Base-by-base conservation (phyloP, 2,888 invertebrate species). In the Clitarchus hookeri region DNA sequence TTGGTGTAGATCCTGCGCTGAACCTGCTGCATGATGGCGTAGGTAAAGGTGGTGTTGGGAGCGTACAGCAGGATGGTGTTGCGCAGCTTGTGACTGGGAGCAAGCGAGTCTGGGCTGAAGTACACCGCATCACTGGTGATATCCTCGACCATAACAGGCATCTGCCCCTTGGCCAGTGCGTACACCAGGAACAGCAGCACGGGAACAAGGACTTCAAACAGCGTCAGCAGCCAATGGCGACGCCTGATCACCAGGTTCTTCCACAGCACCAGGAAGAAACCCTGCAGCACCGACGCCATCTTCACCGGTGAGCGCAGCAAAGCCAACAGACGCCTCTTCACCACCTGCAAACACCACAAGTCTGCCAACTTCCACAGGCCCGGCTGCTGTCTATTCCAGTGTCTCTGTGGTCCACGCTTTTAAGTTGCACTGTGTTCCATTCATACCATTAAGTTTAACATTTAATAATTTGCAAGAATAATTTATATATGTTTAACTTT, bases 171-270 rank as follows among this genome's bases (percentile, higher is more conserved):
- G 78, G 65, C 27, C 16, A 27, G 25, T 6, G 85, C 87, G 27
- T 84, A 27, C 19, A 85, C 23, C 26, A 84, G 26, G 84, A 87
- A 87, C 44, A 87, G 84, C 48, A 86, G 27, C 25, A 85, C 26
- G 48, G 87, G 87, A 19, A 87, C 80, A 27, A 84, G 26, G 25
- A 87, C 53, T 78, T 87, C 87, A 48, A 86, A 83, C 78, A 84
- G n/a, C 48, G 85, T 86, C 16, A 85, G n/a, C 25, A 87, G 25
- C 85, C 86, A 86, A 80, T 87, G 87, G 16, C 87, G 84, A 6
- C 84, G 85, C 27, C 86, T 44, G 25, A 87, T 44, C 44, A 86
- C 53, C 26, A 85, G 54, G 54, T 86, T 86, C 86, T 87, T 87
- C 87, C 87, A 87, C n/a, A 86, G 79, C 48, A 87, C 82, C 44